These are phyloP conservation scores for Geopemphigus sp. DNA, from an alignment of 1,140 invertebrate species.

Conservation along the genomic window DNA sequence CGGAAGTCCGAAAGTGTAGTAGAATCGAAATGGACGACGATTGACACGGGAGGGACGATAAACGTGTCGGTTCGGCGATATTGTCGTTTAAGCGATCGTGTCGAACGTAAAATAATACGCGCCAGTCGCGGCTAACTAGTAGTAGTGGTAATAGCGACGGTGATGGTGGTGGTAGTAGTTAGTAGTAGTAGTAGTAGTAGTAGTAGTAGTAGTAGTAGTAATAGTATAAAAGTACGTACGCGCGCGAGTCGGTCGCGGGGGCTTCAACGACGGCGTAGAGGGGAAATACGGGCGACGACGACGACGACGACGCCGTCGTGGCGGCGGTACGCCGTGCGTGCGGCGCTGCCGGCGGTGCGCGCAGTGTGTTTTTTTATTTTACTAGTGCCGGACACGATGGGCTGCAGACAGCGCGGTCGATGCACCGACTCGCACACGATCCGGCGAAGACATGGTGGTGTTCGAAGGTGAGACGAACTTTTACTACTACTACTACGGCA, in stretches of 20 bases:
- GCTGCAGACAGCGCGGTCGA: conserved; percentile 26
- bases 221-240: not conserved
- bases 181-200: not conserved
- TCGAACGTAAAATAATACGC: no score
- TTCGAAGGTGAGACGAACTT: conserved; percentile 39
- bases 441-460: conserved; percentile 35
- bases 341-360: conserved; percentile 5
- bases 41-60: no score
- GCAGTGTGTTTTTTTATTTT: conserved; percentile 34
- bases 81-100: no score
- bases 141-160: not conserved
- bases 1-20: no score
- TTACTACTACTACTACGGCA: not conserved
- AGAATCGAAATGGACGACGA: no score
- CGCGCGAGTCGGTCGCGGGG: not conserved
- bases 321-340: conserved; percentile 15
- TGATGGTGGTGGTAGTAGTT: no score
- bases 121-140: no score
- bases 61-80: no score
- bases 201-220: not conserved
- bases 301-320: conserved; percentile 7
- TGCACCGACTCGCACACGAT: conserved; percentile 17
- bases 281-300: not conserved
- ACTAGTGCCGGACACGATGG: conserved; percentile 43
- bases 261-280: not conserved